phyloP scores from a whole-genome alignment of 2,888 invertebrate species.

The Stegophylla sp. region DNA sequence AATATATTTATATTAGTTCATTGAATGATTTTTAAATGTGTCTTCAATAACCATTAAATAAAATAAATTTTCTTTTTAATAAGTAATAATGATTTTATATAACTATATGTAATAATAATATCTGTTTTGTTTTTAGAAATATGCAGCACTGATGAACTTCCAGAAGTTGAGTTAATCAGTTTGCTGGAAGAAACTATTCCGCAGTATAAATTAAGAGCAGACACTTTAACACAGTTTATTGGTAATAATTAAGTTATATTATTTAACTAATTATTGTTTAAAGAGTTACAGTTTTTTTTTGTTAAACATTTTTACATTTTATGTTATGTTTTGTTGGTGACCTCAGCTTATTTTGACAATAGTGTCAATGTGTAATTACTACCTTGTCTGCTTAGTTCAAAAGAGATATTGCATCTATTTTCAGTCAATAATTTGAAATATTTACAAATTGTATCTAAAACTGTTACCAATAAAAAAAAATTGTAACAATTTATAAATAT shows the following conservation, averaged over 20 bases:
- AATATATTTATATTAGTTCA: background rate
- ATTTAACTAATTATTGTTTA: background rate
- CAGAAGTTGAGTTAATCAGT: slow-evolving; percentile 95
- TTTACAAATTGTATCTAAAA: too few relatives aligned
- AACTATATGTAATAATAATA: slow-evolving; percentile 60
- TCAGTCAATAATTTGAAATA: too few relatives aligned
- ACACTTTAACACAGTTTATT: slow-evolving; percentile 89
- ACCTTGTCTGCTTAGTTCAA: too few relatives aligned
- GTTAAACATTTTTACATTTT: too few relatives aligned
- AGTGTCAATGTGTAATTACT: too few relatives aligned
- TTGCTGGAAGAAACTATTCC: slow-evolving; percentile 94
- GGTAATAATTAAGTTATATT: slow-evolving; percentile 68
- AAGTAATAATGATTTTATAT: background rate
- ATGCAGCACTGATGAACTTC: slow-evolving; percentile 89
- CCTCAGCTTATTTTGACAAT: too few relatives aligned
- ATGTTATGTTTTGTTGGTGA: too few relatives aligned
- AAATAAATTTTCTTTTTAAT: background rate
- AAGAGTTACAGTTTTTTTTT: too few relatives aligned
- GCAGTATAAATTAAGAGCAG: slow-evolving; percentile 89
- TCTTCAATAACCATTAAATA: background rate
- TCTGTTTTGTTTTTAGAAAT: slow-evolving; percentile 74
- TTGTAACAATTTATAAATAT: too few relatives aligned
- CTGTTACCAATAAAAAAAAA: too few relatives aligned
- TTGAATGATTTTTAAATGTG: background rate
- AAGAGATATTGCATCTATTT: too few relatives aligned